These are phyloP conservation scores for Neocloeon triangulifer DNA, from an alignment of 1,140 invertebrate species.

Conservation along the genomic window DNA sequence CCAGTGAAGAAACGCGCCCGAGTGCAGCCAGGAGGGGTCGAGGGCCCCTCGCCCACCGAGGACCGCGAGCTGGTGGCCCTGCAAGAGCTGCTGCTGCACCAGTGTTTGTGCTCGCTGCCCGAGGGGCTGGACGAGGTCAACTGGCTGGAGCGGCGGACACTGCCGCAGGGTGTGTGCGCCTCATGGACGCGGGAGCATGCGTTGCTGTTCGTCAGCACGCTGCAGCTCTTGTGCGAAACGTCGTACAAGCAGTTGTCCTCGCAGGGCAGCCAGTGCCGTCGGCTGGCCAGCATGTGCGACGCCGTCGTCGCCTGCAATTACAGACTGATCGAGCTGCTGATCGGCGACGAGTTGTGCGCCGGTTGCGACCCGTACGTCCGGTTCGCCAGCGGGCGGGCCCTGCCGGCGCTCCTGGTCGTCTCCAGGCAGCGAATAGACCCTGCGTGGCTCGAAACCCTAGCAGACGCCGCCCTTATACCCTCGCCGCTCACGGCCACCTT, in stretches of 20 bases:
- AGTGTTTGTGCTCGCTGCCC: slow-evolving; percentile 54
- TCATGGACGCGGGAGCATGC: slow-evolving; percentile 48
- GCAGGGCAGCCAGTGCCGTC: slow-evolving; percentile 52
- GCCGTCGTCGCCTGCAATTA: slow-evolving; percentile 56
- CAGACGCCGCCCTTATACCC: slow-evolving; percentile 18
- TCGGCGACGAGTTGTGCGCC: slow-evolving; percentile 49
- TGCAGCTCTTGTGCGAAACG: slow-evolving; percentile 62
- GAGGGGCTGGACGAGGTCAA: no score
- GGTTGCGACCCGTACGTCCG: slow-evolving; percentile 57
- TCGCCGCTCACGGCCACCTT: slow-evolving; percentile 34
- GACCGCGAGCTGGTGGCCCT: slow-evolving; percentile 22
- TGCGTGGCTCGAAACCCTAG: slow-evolving; percentile 46
- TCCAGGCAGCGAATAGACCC: slow-evolving; percentile 56
- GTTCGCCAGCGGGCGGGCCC: slow-evolving; percentile 50
- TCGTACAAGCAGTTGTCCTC: slow-evolving; percentile 64
- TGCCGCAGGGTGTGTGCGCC: slow-evolving; percentile 37
- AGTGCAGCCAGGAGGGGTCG: slow-evolving; percentile 24
- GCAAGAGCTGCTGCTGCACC: slow-evolving; percentile 37
- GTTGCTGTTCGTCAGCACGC: slow-evolving; percentile 52
- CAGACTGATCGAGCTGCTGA: slow-evolving; percentile 58
- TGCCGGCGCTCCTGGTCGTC: slow-evolving; percentile 61
- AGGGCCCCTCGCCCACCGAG: slow-evolving; percentile 12
- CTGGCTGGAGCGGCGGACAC: slow-evolving; percentile 34
- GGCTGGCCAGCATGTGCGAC: slow-evolving; percentile 52
- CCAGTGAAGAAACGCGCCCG: slow-evolving; percentile 51